phyloP scores from a whole-genome alignment of 2,888 invertebrate species.

The Lasioglossum calceatum region DNA sequence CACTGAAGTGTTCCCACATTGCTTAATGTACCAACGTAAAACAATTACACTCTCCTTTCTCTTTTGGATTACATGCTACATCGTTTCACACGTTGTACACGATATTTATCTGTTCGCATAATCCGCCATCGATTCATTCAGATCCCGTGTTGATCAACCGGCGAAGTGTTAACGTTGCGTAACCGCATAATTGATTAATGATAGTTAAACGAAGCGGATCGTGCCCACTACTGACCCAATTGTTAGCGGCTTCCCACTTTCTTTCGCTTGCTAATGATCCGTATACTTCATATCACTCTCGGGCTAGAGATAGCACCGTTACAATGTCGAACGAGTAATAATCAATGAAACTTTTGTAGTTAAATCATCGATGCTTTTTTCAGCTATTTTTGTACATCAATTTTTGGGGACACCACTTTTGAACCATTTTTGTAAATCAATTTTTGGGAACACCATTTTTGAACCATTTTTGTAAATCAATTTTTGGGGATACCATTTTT shows the following conservation, averaged over 20 bases:
- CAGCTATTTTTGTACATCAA: too few species aligned
- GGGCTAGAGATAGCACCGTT: constrained; percentile 26
- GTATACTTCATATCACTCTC: neutral
- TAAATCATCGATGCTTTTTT: neutral
- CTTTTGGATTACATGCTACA: too few species aligned
- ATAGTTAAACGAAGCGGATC: constrained; percentile 43
- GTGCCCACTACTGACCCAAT: constrained; percentile 56
- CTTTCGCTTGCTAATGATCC: constrained; percentile 37
- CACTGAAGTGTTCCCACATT: neutral
- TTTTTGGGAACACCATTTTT: too few species aligned
- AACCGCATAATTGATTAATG: constrained; percentile 62
- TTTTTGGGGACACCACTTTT: too few species aligned
- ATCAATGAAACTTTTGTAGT: neutral
- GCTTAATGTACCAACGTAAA: neutral
- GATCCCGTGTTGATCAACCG: constrained; percentile 40
- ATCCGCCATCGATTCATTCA: constrained; percentile 19
- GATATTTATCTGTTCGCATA: constrained; percentile 22
- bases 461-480: too few species aligned
- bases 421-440: too few species aligned
- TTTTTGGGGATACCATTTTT: too few species aligned
- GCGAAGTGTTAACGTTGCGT: constrained; percentile 34
- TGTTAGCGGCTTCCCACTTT: constrained; percentile 48
- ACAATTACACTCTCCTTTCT: too few species aligned
- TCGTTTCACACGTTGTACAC: neutral
- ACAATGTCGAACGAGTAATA: constrained; percentile 17